Percentiles rank a stretch among this genome's conserved stretches.
Conservation (phyloP, 2,797 vertebrate genomes). For the Oophaga sylvatica region DNA sequence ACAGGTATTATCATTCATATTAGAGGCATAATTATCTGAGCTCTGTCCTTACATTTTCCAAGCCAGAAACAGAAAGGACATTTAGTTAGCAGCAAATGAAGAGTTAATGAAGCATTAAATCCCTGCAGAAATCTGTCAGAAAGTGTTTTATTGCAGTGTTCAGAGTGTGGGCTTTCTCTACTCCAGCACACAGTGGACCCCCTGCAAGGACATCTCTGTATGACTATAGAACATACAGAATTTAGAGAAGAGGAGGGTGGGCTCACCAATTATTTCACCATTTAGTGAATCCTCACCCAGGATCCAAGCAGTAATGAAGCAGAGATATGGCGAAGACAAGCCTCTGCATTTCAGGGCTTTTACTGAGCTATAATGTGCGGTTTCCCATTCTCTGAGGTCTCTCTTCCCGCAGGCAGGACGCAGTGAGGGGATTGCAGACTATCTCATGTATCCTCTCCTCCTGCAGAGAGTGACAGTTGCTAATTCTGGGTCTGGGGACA, state of each 20-base stretch:
- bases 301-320: not conserved
- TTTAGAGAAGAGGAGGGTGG: not conserved
- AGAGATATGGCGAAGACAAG: not conserved
- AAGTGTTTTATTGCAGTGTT: constrained; percentile 6
- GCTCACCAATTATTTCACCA: constrained; percentile 31
- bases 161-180: constrained; percentile 10
- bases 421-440: not conserved
- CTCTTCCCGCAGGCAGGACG: not conserved
- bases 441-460: not conserved
- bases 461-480: constrained; percentile 18
- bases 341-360: not conserved
- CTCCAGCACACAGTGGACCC: not conserved
- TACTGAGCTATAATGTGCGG: constrained; percentile 5
- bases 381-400: not conserved
- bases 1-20: not conserved
- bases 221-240: constrained; percentile 7
- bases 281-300: not conserved
- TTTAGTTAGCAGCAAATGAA: constrained; percentile 19
- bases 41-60: not conserved
- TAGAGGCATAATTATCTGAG: not conserved
- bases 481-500: constrained; percentile 10
- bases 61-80: not conserved
- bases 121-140: constrained; percentile 15
- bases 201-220: constrained; percentile 13
- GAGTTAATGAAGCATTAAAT: constrained; percentile 34